These are phyloP conservation scores for Actenoides lindsayi DNA, from an alignment of 2,113 vertebrate species.

Conservation along the genomic window DNA sequence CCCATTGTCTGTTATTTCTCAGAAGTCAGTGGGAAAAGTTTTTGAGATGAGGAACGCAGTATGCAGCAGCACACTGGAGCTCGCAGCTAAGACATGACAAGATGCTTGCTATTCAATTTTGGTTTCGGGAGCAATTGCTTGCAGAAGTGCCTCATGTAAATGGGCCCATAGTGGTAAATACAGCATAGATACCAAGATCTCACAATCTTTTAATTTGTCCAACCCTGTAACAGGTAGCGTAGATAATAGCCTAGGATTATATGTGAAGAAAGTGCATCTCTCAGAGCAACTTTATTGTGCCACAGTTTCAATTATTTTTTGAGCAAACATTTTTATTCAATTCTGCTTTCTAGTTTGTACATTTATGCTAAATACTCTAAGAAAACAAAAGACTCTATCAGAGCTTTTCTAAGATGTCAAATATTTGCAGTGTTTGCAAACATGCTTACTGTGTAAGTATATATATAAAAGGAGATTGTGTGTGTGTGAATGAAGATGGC, in stretches of 20 bases:
- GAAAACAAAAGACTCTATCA: neutral
- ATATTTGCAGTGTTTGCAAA: conserved; percentile 9
- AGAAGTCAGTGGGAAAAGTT: conserved; percentile 10
- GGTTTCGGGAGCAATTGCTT: neutral
- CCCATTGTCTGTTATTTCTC: neutral
- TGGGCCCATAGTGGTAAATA: neutral
- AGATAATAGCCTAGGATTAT: neutral
- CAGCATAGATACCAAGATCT: conserved; percentile 16
- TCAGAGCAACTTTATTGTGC: conserved; percentile 10
- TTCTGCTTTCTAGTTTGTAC: conserved; percentile 20
- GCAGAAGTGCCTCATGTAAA: neutral
- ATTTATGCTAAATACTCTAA: neutral
- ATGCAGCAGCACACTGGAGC: neutral
- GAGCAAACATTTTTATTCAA: conserved; percentile 23
- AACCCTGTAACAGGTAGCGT: neutral
- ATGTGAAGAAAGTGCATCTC: neutral
- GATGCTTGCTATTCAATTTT: neutral
- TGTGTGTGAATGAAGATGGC: neutral
- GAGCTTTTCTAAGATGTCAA: neutral
- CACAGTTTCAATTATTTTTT: conserved; percentile 32
- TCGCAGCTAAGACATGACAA: neutral
- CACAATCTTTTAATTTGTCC: conserved; percentile 46
- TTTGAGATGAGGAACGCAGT: neutral
- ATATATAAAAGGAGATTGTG: neutral
- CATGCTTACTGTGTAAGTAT: neutral